Base-by-base conservation (phyloP, 2,888 invertebrate genomes). In the Idaea straminata region DNA sequence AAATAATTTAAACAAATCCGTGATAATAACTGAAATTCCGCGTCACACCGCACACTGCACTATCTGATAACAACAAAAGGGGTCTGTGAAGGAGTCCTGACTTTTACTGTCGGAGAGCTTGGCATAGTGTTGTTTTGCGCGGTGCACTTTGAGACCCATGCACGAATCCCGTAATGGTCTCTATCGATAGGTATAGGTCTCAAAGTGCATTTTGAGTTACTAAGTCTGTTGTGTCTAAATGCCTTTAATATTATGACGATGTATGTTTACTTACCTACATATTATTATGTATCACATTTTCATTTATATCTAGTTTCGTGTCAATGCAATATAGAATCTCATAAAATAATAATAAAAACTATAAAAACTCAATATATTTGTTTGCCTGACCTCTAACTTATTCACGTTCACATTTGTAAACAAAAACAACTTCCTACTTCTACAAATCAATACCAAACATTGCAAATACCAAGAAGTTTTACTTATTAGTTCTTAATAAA, bases 401-500 rank as follows among this genome's bases (percentile, higher is more conserved):
- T 47, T 47, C 47, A 47, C 6, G 47, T 47, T 25, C 25, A 25
- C 25, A 25, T 25, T 25, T 25, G 25, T 25, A 25, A 25, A 25
- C 25, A 25, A 25, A 35, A 35, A 16, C 16, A 64, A 62, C 62
- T 59, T 62, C 35, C 59, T 25, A 25, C 63, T 64, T 61, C 5
- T 13, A 4, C 10, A 47, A 47, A 47, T 47, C 47, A 47, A 47
- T 47, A 47, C 38, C 6, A 38, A 38, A 6, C 38, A 6, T 10
- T 10, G 7, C 36, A 38, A 63, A 60, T 13, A 63, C 15, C 3
- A 35, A 57, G 62, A 59, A 64, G 58, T 58, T 47, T 58, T 38
- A 38, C 38, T 13, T 61, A 64, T 62, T 65, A 77, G 69, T 81
- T 73, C 70, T 25, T 66, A 61, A 58, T 64, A 66, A 69, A 62